Percentiles rank a stretch among this genome's conserved stretches.
These are phyloP conservation scores for Columbina picui DNA, from an alignment of 2,113 vertebrate genomes.

Conservation along the genomic window DNA sequence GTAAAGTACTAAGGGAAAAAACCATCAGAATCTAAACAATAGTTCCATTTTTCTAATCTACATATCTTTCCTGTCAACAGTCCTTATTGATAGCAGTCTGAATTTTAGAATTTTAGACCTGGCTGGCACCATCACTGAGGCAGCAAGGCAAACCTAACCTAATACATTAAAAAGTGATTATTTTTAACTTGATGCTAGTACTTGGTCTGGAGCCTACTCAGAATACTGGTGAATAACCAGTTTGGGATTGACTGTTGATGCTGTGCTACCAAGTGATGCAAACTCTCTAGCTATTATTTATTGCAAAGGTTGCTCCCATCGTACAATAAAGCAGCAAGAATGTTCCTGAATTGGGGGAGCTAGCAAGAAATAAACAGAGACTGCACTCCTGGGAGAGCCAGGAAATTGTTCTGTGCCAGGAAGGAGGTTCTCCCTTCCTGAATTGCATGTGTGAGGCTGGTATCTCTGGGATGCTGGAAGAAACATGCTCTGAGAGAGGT, in stretches of 20 bases:
- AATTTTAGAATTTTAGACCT: neutral
- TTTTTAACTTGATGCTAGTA: neutral
- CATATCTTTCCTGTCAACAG: neutral
- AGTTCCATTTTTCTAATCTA: neutral
- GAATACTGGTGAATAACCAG: rapidly evolving
- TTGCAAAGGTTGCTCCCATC: neutral
- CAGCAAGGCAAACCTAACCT: neutral
- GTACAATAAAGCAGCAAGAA: neutral
- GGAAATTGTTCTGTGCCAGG: neutral
- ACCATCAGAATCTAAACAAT: neutral
- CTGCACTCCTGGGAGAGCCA: neutral
- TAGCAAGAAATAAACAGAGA: neutral
- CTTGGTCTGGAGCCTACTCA: neutral
- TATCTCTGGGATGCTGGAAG: neutral
- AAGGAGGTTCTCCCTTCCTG: neutral
- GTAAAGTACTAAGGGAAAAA: neutral
- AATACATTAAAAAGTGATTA: neutral
- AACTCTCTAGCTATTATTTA: neutral
- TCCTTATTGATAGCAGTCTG: neutral
- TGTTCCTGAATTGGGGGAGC: neutral
- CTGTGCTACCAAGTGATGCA: neutral
- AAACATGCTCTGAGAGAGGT: neutral
- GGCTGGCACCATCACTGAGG: neutral
- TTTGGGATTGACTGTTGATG: neutral
- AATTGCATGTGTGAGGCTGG: rapidly evolving